These are phyloP conservation scores for Trypoxylus dichotomus DNA, from an alignment of 1,140 invertebrate genomes.

Conservation along the genomic window DNA sequence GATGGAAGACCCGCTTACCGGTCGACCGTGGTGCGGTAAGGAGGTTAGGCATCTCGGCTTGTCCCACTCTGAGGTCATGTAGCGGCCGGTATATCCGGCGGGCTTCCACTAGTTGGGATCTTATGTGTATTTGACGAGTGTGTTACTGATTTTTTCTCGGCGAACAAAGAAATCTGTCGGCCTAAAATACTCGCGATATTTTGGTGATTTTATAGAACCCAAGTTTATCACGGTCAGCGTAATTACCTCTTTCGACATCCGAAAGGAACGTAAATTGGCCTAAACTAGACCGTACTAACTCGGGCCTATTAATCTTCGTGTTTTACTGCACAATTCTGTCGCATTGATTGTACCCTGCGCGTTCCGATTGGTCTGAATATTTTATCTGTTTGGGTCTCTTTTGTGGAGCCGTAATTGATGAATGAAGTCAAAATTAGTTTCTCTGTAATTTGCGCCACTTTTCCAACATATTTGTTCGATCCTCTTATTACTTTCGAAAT, in stretches of 20 bases:
- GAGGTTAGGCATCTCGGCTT: constrained; percentile 4
- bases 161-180: neutral
- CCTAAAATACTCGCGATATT: neutral
- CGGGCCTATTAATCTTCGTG: neutral
- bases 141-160: constrained; percentile 1
- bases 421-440: too few species aligned
- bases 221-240: constrained; percentile 7
- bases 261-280: constrained; percentile 1
- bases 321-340: neutral
- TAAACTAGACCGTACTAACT: neutral
- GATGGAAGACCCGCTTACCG: constrained; percentile 9
- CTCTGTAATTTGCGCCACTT: too few species aligned
- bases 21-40: neutral
- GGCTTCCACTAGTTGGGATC: neutral
- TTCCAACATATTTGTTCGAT: too few species aligned
- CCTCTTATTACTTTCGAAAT: too few species aligned
- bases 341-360: neutral
- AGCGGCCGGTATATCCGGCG: neutral
- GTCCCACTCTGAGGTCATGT: constrained; percentile 20
- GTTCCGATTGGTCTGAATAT: neutral
- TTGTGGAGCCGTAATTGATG: too few species aligned
- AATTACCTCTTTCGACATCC: constrained; percentile 8
- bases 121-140: constrained; percentile 10
- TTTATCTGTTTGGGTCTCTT: neutral
- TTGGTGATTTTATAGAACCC: neutral